Conservation (phyloP, 2,888 invertebrate genomes). For the Vandiemenella viatica region DNA sequence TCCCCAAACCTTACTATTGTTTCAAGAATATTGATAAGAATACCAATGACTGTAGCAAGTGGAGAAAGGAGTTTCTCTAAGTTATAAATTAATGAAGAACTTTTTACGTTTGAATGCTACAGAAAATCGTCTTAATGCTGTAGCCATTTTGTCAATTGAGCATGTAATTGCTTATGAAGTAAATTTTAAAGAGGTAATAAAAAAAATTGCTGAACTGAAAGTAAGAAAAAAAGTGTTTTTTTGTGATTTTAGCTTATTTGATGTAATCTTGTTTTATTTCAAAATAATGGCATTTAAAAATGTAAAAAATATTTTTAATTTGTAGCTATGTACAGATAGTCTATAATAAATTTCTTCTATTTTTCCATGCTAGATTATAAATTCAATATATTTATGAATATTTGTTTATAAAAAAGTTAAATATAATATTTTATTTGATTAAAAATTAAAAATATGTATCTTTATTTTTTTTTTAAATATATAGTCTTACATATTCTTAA, state of each 20-base stretch:
- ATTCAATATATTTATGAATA: background rate
- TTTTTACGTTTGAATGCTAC: background rate
- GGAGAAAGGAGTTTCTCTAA: background rate
- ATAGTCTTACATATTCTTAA: too few relatives aligned
- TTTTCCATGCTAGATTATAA: background rate
- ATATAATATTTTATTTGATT: too few relatives aligned
- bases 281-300: constrained; percentile 1
- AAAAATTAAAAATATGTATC: too few relatives aligned
- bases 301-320: too few relatives aligned
- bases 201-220: background rate
- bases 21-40: background rate
- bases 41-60: background rate
- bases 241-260: background rate
- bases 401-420: background rate
- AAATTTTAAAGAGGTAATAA: background rate
- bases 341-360: background rate
- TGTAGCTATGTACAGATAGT: too few relatives aligned
- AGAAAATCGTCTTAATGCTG: background rate
- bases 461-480: too few relatives aligned
- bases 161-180: constrained; percentile 1
- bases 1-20: background rate
- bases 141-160: background rate
- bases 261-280: background rate
- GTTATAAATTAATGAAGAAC: background rate
- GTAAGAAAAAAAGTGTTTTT: constrained; percentile 1